Base-by-base conservation (phyloP, 2,797 vertebrate genomes). In the Columba guinea region DNA sequence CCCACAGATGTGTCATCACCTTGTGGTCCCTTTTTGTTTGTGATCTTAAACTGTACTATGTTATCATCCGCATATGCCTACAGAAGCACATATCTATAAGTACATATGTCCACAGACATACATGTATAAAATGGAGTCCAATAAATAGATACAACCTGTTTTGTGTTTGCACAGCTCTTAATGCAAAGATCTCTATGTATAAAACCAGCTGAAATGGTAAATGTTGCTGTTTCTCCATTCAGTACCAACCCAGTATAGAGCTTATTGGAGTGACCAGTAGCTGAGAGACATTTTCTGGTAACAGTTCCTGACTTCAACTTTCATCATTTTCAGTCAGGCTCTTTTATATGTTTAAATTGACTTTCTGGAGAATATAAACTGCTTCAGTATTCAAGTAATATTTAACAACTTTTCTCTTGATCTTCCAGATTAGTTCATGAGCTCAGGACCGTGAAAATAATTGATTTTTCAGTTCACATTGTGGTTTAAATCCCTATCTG, bases 71-170 rank as follows among this genome's bases (percentile, higher is more conserved):
- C 6, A 15, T 4, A 55, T 11, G 28, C 26, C 30, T 63, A 49
- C 32, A 83, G 63, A 70, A 63, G 44, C 37, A 30, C 3, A 2
- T 18, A 34, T 2, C 1, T 46, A 1, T 34, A 76, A 68, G 11
- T 49, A 56, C 34, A 2, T 23, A 56, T 22, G 5, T 83, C 13
- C 11, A n/a, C 0, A 3, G 5, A 13, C 10, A 34, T 1, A 10
- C 5, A 9, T 15, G 14, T 8, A 28, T 34, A 41, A 90, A 91
- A 69, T 35, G 5, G 34, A 74, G 9, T 34, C 94, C 19, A 49
- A 51, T 32, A 58, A 23, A 20, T 5, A 52, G 16, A 59, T 2
- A 48, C 7, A 4, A 58, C 20, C 5, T 65, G 19, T 13, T 67
- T 39, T 49, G 6, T 8, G 30, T 64, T 52, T 71, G 11, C 56